Percentiles rank a stretch among this genome's conserved stretches.
Conservation (phyloP, 2,113 vertebrate species). For the Channa maculata region DNA sequence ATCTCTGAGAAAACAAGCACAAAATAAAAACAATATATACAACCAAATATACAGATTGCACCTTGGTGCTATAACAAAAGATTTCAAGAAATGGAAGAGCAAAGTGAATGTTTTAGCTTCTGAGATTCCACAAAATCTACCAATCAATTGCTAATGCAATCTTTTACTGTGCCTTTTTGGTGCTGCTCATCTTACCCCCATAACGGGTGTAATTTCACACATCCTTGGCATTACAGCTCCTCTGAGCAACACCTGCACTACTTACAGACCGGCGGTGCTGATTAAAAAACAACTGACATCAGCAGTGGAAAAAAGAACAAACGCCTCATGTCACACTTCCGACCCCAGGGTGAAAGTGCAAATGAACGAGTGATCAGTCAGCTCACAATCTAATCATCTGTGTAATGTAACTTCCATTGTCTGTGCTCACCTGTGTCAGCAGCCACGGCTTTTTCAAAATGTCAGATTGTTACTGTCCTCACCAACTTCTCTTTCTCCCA, state of each 20-base stretch:
- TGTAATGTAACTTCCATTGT: conserved; percentile 51
- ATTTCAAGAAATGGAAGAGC: too few relatives aligned
- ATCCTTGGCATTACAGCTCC: conserved; percentile 69
- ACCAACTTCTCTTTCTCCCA: conserved; percentile 9
- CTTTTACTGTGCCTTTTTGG: conserved; percentile 34
- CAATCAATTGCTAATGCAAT: conserved; percentile 32
- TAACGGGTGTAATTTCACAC: conserved; percentile 71
- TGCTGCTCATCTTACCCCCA: conserved; percentile 51
- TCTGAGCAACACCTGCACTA: conserved; percentile 77
- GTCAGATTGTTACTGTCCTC: conserved; percentile 40
- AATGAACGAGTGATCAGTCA: conserved; percentile 80
- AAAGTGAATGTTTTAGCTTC: too few relatives aligned
- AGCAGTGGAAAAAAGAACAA: conserved; percentile 80
- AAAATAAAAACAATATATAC: too few relatives aligned
- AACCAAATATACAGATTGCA: too few relatives aligned
- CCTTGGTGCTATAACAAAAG: too few relatives aligned
- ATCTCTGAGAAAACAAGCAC: too few relatives aligned
- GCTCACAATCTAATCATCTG: conserved; percentile 58
- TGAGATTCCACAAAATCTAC: neutral
- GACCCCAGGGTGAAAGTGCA: conserved; percentile 78
- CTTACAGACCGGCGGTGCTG: conserved; percentile 73
- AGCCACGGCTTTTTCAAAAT: conserved; percentile 51
- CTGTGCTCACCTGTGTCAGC: conserved; percentile 66
- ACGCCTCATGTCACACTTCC: conserved; percentile 78
- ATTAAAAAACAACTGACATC: conserved; percentile 79